Conservation (phyloP, 2,888 invertebrate genomes). For the Rotaria sp. region DNA sequence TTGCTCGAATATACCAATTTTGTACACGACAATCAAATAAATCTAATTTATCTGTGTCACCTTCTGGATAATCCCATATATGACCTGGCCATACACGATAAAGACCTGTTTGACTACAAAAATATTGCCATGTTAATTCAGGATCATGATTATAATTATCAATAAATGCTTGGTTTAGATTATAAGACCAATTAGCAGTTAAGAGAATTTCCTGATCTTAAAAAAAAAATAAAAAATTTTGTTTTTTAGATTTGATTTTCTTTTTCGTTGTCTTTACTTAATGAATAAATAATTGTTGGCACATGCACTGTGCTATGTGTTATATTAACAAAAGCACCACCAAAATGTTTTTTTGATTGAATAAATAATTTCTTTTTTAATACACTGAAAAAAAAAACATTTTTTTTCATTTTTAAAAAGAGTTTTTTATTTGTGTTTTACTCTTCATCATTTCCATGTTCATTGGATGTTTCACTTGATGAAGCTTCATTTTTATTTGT, state of each 20-base stretch:
- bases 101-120: constrained; percentile 85
- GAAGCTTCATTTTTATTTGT: not conserved
- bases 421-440: not conserved
- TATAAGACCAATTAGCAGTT: constrained; percentile 76
- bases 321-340: constrained; percentile 2
- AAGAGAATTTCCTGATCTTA: constrained; percentile 18
- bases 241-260: not conserved
- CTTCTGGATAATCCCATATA: constrained; percentile 62
- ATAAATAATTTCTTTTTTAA: not conserved
- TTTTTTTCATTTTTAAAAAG: not conserved
- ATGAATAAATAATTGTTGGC: constrained; percentile 36
- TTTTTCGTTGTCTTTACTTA: not conserved
- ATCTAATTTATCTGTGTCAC: constrained; percentile 59
- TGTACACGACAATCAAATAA: constrained; percentile 83
- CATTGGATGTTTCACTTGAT: not conserved
- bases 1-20: constrained; percentile 94
- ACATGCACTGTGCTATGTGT: constrained; percentile 37
- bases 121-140: constrained; percentile 90
- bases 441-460: not conserved
- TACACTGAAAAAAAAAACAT: not conserved
- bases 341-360: constrained; percentile 23
- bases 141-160: constrained; percentile 80
- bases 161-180: constrained; percentile 72
- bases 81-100: constrained; percentile 81
- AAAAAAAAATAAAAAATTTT: no score